A percentile compares a stretch with the other conserved stretches of the same genome.
These are phyloP conservation scores for Ivindomyrus marchei DNA, from an alignment of 2,113 vertebrate genomes.

Conservation along the genomic window DNA sequence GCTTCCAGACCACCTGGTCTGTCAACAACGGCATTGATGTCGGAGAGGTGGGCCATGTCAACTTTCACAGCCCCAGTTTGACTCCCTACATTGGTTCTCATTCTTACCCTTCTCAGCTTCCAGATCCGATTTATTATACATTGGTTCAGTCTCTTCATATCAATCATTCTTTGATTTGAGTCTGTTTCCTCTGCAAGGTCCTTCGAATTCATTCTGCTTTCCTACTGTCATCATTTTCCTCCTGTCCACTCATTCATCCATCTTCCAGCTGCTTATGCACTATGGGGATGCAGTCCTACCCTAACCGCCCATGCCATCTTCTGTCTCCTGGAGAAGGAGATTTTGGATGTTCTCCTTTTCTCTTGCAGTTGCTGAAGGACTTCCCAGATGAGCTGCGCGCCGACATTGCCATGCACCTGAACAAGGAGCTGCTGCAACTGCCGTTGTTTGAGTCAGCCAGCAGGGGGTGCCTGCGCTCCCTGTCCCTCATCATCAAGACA, in stretches of 20 bases:
- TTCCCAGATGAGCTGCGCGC: slow-evolving; percentile 45
- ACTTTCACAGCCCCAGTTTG: neutral
- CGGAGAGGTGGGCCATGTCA: slow-evolving; percentile 32
- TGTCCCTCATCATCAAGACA: slow-evolving; percentile 46
- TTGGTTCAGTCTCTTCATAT: neutral
- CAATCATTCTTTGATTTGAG: neutral
- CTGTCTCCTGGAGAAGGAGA: neutral
- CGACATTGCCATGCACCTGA: slow-evolving; percentile 46
- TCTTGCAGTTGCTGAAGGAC: slow-evolving; percentile 38
- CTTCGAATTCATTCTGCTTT: neutral
- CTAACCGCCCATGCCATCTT: neutral
- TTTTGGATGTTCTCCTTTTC: neutral
- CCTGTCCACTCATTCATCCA: neutral
- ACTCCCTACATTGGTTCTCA: neutral
- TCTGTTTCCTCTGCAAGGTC: neutral
- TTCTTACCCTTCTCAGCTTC: neutral
- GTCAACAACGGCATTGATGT: slow-evolving; percentile 47
- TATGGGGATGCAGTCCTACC: neutral
- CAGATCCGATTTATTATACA: neutral
- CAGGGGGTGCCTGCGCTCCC: slow-evolving; percentile 42
- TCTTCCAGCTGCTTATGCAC: neutral
- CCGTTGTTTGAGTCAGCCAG: slow-evolving; percentile 43
- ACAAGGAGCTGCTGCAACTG: slow-evolving; percentile 46
- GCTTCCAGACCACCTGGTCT: slow-evolving; percentile 47
- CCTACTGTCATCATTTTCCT: neutral